Evolutionary conservation across 2,888 invertebrate genomes (phyloP), one percentile per base, ranked within the genome.

Genomic region (Drosophila setosimentum): DNA sequence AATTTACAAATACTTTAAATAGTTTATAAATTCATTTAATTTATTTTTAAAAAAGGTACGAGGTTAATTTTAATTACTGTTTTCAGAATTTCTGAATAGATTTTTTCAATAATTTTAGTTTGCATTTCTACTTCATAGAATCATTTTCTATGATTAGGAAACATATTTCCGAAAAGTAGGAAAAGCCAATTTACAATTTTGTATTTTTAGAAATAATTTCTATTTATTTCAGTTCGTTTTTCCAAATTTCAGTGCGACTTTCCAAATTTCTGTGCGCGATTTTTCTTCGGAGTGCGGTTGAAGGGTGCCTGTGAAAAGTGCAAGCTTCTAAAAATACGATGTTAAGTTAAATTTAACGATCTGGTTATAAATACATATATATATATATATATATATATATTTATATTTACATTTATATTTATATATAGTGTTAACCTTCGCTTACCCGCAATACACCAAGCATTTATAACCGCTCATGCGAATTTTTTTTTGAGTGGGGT

Each of bases 381-480:
- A 16, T 33, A 16, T 33, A 33, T 42, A 42, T 0, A 2, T 13
- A 21, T 37, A 21, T 21, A 13, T 35, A 18, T 35, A 16, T 16
- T 16, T 35, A 35, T 0, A 1, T 7, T 18, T 10, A 35, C 7
- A 35, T 16, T 13, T 35, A 35, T 1, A 2, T 6, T 21, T 18
- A 42, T 6, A 13, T 42, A 13, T 42, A 21, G 42, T 21, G 42
- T 21, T 21, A 13, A 21, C 5, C 24, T 24, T 8, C 8, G 40
- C 16, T 29, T 42, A 30, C 2, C 29, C 3, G 11, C 16, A 30
- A 42, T 50, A 50, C 8, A 16, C 40, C 29, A 10, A 30, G 21
- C 30, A 57, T 57, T 24, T 42, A 7, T 30, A 42, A 35, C 24
- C 48, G 24, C 27, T 57, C 33, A 49, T 65, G 27, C 48, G 33